These are phyloP conservation scores for Actinia tenebrosa DNA, from an alignment of 64 coral and sea anemone genomes.

Conservation along the genomic window DNA sequence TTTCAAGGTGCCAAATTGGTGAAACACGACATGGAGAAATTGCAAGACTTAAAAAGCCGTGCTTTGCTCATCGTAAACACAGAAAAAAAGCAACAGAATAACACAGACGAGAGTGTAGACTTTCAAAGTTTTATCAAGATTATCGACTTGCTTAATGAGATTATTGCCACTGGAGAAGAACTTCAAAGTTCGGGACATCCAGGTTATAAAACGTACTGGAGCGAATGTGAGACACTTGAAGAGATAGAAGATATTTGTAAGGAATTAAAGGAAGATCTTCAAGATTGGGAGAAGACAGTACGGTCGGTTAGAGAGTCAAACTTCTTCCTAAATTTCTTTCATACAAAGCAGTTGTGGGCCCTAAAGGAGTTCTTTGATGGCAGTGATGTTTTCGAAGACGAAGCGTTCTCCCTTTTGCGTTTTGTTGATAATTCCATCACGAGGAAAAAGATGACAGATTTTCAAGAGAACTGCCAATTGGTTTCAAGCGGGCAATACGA, in stretches of 20 bases:
- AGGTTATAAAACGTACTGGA: conserved; percentile 35
- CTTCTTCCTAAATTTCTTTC: conserved; percentile 78
- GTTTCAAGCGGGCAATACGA: conserved; percentile 12
- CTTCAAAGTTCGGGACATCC: conserved; percentile 61
- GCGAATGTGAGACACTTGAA: conserved; percentile 26
- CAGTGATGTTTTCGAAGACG: not conserved
- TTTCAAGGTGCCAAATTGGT: not conserved
- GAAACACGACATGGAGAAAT: conserved; percentile 37
- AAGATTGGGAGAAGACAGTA: conserved; percentile 52
- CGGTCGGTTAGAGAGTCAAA: conserved; percentile 18
- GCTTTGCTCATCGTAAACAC: conserved; percentile 70
- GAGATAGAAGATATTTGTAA: conserved; percentile 29
- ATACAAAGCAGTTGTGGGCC: conserved; percentile 65
- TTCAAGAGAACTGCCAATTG: conserved; percentile 15
- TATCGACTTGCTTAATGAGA: conserved; percentile 60
- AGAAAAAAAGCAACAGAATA: conserved; percentile 32
- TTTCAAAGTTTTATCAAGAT: conserved; percentile 41
- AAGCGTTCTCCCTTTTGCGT: not conserved
- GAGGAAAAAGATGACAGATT: not conserved
- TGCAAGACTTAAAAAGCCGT: conserved; percentile 81
- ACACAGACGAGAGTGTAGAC: not conserved
- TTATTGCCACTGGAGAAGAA: conserved; percentile 7
- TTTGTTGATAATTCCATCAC: not conserved
- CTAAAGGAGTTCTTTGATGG: not conserved
- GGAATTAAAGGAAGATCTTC: conserved; percentile 29